Percentiles rank a stretch among this genome's conserved stretches.
Conservation (phyloP, 2,888 invertebrate genomes). For the Melanchra persicariae region DNA sequence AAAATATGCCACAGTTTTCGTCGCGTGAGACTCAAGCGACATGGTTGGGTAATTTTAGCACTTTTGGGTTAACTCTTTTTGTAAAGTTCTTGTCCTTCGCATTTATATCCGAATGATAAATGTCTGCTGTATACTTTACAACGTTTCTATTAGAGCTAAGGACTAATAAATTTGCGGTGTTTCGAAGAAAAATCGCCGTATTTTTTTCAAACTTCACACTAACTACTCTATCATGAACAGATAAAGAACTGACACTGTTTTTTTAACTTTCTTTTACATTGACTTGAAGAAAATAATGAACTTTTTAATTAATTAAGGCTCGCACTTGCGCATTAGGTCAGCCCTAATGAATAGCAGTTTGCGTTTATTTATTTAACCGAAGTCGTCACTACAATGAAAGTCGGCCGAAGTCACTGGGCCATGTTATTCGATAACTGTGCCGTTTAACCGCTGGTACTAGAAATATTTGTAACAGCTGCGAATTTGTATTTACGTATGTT, state of each 20-base stretch:
- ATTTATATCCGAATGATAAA: conserved; percentile 55
- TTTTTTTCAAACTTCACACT: conserved; percentile 51
- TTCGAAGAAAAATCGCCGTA: conserved; percentile 43
- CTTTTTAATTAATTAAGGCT: conserved; percentile 57
- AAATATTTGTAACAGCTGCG: conserved; percentile 55
- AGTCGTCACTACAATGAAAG: conserved; percentile 66
- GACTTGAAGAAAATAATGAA: conserved; percentile 48
- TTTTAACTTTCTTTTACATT: conserved; percentile 35
- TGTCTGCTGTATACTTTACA: conserved; percentile 29
- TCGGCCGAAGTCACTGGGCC: conserved; percentile 68
- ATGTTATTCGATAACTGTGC: conserved; percentile 73
- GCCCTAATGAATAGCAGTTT: conserved; percentile 66
- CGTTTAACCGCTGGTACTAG: conserved; percentile 37
- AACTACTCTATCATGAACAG: conserved; percentile 38
- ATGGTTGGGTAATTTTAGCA: conserved; percentile 45
- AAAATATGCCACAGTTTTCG: conserved; percentile 5
- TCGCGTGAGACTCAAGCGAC: conserved; percentile 39
- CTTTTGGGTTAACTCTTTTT: conserved; percentile 44
- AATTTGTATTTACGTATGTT: conserved; percentile 40
- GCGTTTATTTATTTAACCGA: conserved; percentile 70
- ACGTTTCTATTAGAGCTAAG: conserved; percentile 43
- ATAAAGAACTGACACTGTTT: conserved; percentile 50
- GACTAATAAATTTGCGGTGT: conserved; percentile 48
- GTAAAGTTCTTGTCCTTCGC: conserved; percentile 38
- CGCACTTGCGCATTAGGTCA: conserved; percentile 58